Percentiles rank a stretch among this genome's conserved stretches.
phyloP scores from a whole-genome alignment of 2,888 invertebrate genomes.

The Sphaeridia pumilis region DNA sequence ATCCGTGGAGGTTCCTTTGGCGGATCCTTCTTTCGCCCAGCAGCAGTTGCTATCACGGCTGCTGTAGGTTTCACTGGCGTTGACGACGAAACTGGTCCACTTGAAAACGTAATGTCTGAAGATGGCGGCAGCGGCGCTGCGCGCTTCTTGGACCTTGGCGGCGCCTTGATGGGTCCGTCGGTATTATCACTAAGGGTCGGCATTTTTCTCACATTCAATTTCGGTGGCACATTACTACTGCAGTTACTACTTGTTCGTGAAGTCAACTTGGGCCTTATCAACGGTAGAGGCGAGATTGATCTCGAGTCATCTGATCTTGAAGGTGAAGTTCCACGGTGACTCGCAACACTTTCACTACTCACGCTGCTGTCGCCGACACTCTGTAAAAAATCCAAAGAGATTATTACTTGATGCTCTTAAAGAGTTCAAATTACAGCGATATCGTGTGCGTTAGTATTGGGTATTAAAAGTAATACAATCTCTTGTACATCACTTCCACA shows the following conservation, averaged over 20 bases:
- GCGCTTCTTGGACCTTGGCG: constrained; percentile 33
- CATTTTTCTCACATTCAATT: constrained; percentile 13
- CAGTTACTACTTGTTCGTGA: constrained; percentile 22
- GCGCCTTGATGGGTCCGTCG: constrained; percentile 17
- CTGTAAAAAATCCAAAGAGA: no score
- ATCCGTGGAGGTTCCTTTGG: constrained; percentile 24
- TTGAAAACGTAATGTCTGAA: constrained; percentile 40
- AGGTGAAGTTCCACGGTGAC: constrained; percentile 47
- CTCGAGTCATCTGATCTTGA: constrained; percentile 48
- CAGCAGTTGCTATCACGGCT: constrained; percentile 31
- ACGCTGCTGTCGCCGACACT: constrained; percentile 42
- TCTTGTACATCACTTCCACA: no score
- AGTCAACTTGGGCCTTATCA: constrained; percentile 21
- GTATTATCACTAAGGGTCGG: background rate
- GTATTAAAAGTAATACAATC: no score
- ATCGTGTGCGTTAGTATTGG: no score
- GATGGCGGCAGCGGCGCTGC: constrained; percentile 39
- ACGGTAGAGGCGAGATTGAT: constrained; percentile 36
- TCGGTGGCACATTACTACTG: constrained; percentile 39
- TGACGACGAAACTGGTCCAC: constrained; percentile 34
- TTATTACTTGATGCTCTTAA: no score
- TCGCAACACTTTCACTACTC: constrained; percentile 45
- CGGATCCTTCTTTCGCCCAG: constrained; percentile 35
- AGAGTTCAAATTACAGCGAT: no score
- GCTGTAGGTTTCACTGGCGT: constrained; percentile 28